Evolutionary conservation across 37 sponge, comb jelly and placozoan genomes (phyloP).

Genomic region (Axinella damicornis): DNA sequence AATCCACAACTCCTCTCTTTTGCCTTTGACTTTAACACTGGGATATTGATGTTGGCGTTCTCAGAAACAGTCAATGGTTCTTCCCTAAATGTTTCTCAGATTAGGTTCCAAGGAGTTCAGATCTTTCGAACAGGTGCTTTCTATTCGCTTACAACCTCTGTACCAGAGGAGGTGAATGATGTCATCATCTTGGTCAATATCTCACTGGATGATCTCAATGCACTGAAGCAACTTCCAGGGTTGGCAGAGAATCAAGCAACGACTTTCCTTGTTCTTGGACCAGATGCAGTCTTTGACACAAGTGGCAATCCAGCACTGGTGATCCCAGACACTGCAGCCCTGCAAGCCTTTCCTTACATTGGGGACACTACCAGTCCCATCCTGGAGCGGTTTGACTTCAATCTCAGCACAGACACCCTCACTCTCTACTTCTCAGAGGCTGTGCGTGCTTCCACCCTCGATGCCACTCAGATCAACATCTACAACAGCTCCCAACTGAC

Average conservation of each 20-base stretch:
- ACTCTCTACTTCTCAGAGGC: conserved; percentile 86
- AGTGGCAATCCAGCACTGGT: conserved; percentile 51
- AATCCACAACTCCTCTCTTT: conserved; percentile 57
- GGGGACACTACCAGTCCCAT: conserved; percentile 63
- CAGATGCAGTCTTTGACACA: conserved; percentile 71
- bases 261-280: conserved; percentile 70
- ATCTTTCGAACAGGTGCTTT: conserved; percentile 58
- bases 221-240: conserved; percentile 60
- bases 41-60: conserved; percentile 69
- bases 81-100: conserved; percentile 50
- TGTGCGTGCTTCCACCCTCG: conserved; percentile 66
- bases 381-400: conserved; percentile 60
- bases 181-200: conserved; percentile 60
- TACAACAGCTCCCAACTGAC: conserved; percentile 33
- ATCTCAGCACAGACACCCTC: conserved; percentile 71
- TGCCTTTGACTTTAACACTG: conserved; percentile 68
- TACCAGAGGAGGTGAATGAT: conserved; percentile 20
- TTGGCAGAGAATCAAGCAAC: conserved; percentile 35
- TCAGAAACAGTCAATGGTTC: conserved; percentile 80
- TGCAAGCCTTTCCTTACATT: conserved; percentile 45
- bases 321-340: conserved; percentile 55
- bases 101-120: conserved; percentile 57
- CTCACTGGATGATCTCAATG: conserved; percentile 74
- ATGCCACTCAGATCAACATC: conserved; percentile 75
- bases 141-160: conserved; percentile 38